Conservation (phyloP, 2,113 vertebrate species). For the Nyctibius bracteatus region DNA sequence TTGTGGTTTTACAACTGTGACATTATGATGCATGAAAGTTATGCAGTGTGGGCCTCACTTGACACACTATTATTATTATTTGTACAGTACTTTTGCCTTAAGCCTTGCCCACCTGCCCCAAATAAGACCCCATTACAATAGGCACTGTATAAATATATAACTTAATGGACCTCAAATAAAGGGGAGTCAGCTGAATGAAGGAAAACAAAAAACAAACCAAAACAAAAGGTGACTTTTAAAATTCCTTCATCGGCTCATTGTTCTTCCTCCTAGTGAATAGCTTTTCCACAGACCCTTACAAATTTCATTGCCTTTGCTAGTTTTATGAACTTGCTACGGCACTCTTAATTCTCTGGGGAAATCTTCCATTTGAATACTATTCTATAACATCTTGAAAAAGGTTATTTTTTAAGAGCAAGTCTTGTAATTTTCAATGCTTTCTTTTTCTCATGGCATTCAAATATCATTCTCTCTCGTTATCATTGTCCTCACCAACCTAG, state of each 20-base stretch:
- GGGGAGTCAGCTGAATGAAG: neutral
- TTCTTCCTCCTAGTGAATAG: neutral
- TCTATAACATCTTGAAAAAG: neutral
- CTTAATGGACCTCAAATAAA: neutral
- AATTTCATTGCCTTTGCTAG: neutral
- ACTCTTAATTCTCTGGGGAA: neutral
- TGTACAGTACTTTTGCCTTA: neutral
- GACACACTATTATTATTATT: neutral
- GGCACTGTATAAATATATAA: neutral
- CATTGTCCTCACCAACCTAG: neutral
- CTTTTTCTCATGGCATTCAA: neutral
- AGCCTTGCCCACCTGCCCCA: rapidly evolving
- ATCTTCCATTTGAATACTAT: neutral
- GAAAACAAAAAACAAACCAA: neutral
- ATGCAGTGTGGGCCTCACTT: neutral
- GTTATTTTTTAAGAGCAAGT: neutral
- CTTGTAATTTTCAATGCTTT: neutral
- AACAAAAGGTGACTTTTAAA: neutral
- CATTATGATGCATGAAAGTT: neutral
- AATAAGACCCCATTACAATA: neutral
- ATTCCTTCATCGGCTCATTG: neutral
- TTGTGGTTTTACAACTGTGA: neutral
- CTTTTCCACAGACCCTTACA: neutral
- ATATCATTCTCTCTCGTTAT: neutral
- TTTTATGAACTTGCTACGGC: neutral